Conservation (phyloP, 2,113 vertebrate genomes). For the Illadopsis cleaveri region DNA sequence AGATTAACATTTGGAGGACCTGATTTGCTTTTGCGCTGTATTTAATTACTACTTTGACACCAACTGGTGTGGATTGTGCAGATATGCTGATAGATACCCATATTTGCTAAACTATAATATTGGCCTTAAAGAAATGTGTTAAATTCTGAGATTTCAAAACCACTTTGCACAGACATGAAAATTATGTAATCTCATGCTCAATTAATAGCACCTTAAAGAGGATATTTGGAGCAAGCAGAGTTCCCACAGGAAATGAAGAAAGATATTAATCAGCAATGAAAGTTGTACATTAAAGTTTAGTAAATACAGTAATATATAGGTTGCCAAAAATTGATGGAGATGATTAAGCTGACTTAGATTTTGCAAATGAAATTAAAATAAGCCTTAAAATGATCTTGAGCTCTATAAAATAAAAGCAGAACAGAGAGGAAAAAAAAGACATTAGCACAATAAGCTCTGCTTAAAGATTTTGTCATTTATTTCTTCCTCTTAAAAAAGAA, state of each 20-base stretch:
- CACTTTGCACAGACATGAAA: not conserved
- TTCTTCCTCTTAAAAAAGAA: not conserved
- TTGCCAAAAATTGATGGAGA: not conserved
- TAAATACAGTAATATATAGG: not conserved
- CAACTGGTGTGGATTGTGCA: constrained; percentile 57
- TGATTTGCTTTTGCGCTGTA: constrained; percentile 72
- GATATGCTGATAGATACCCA: constrained; percentile 43
- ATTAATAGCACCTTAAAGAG: not conserved
- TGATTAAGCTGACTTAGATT: not conserved
- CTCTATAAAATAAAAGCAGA: not conserved
- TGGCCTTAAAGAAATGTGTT: constrained; percentile 45
- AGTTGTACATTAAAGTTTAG: not conserved
- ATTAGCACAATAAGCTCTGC: not conserved
- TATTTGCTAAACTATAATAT: constrained; percentile 35
- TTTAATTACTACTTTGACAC: constrained; percentile 81
- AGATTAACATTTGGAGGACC: constrained; percentile 78
- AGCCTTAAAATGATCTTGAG: not conserved
- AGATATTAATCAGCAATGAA: not conserved
- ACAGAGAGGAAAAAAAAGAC: not conserved
- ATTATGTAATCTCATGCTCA: constrained; percentile 9
- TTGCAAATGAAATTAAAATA: not conserved
- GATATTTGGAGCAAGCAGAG: not conserved
- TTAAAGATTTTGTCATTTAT: not conserved
- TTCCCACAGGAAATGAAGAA: not conserved
- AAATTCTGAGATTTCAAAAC: constrained; percentile 14